Base-by-base conservation (phyloP, 1,140 invertebrate species). In the Dolichoris vasculosae region DNA sequence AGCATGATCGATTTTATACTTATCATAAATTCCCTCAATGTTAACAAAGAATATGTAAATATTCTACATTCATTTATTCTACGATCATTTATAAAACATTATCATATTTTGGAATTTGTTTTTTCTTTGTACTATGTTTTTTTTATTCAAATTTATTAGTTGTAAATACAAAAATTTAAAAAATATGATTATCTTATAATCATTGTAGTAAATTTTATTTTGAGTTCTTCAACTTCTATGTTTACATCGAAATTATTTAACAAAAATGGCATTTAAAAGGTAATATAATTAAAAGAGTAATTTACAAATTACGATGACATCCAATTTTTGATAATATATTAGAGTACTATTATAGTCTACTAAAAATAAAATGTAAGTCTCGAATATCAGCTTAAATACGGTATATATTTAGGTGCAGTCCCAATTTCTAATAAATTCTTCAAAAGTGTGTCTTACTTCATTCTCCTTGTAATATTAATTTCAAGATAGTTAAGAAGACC, bases 361-460 rank as follows among this genome's bases (percentile, higher is more conserved):
- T 82, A 82, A 85, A 85, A 85, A 85, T 85, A 85, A 81, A 81
- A 81, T 85, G 69, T 26, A 64, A 85, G 78, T 85, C 78, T 85
- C 78, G 43, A 81, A 76, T 85, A 85, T 85, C 84, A 71, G 20
- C 7, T 81, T 38, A 75, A 85, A 85, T 55, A 82, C 79, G 43
- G 79, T 81, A 85, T 82, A 82, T 78, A 73, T 85, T 85, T 85
- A 85, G 84, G 77, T 85, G 40, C 78, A 85, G 78, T 85, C 35
- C 78, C 77, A 81, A 85, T 85, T 85, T 85, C 76, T 85, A 85
- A 85, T 85, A 85, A 46, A 38, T 69, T 64, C 75, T 55, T 83
- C 38, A 63, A 77, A 77, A 63, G 32, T 48, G 55, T 76, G 64
- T n/a, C n/a, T 76, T 55, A 79, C 20, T 63, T 40, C 20, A 79